Evolutionary conservation across 2,113 vertebrate genomes (phyloP), one percentile per base, ranked within the genome.

Genomic region (Vidua chalybeata): DNA sequence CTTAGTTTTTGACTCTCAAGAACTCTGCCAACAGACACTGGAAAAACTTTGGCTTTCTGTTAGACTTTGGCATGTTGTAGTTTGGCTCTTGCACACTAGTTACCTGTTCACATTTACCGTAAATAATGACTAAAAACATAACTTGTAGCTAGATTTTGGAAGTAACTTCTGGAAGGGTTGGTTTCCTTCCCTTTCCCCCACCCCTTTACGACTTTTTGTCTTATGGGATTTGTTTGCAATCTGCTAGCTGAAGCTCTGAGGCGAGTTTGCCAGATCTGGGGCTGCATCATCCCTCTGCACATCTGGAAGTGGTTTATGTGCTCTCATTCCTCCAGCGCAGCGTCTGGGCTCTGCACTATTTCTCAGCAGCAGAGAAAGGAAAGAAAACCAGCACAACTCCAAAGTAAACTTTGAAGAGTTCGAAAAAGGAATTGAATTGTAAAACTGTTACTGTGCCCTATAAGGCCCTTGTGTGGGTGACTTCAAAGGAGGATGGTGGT

Each of bases 291-390:
- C 69, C 4, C 67, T 78, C 64, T 67, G 59, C 94, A 96, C 98
- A 98, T 98, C 97, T 98, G 98, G 98, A 98, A 98, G 94, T 91
- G 95, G 87, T 98, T 98, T 97, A 68, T 72, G 94, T 76, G 85
- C 93, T 97, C 93, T 94, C 73, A 63, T 94, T 94, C 90, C 58
- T 89, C 28, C 84, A 90, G 89, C 61, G 30, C 77, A 7, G 66
- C 2, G 79, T 96, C 97, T 95, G 93, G 81, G 66, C 86, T 96
- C 88, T 67, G 49, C n/a, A 45, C 96, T 76, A 61, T 95, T 96
- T 68, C 55, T 84, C 83, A 95, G 91, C 89, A 91, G 83, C 95
- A 85, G 93, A 95, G 71, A 66, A 68, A 89, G 74, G 90, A 95
- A 94, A 78, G 90, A 96, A 97, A 97, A 96, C 89, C 95, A 59